Base-by-base conservation (phyloP, 2,888 invertebrate genomes). In the Stomorhina lunata region DNA sequence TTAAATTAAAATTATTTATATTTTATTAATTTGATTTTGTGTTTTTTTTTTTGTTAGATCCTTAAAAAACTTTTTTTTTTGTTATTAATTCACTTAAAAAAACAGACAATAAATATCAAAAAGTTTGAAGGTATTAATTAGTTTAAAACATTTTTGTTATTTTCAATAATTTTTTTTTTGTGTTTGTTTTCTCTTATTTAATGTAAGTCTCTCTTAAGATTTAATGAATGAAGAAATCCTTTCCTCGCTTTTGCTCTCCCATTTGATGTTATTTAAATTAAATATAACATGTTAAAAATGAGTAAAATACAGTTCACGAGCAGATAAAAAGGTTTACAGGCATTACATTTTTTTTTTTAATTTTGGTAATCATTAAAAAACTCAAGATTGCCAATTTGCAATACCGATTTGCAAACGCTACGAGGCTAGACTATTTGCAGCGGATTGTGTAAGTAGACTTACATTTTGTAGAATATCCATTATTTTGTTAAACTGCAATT, bases 51-150 rank as follows among this genome's bases (percentile, higher is more conserved):
- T 53, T 75, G n/a, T n/a, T n/a, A n/a, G n/a, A n/a, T 45, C 55
- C 37, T 50, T 27, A 40, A 75, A 66, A 57, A 34, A 66, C 4
- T 17, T 45, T 43, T 0, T 59, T 48, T 40, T 57, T 34, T 50
- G 37, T 59, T 40, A 12, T 40, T 25, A 45, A 43, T 63, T 71
- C 20, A 55, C 37, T 57, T 43, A 63, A 79, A 71, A 76, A 76
- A 77, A 61, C 48, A 57, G 63, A 72, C 71, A 65, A 50, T 61
- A 77, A 65, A 72, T 79, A 79, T 79, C 71, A 79, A 79, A 79
- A 79, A 57, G 9, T 69, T 40, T 53, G 43, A 55, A 27, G 68
- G 37, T 25, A 32, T 77, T n/a, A n/a, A n/a, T 27, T 53, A 37
- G 37, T 68, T 63, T 78, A 75, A 57, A 68, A 57, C 43, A 79